Evolutionary conservation across 2,113 vertebrate species (phyloP).

Genomic region (Calidris pugnax): DNA sequence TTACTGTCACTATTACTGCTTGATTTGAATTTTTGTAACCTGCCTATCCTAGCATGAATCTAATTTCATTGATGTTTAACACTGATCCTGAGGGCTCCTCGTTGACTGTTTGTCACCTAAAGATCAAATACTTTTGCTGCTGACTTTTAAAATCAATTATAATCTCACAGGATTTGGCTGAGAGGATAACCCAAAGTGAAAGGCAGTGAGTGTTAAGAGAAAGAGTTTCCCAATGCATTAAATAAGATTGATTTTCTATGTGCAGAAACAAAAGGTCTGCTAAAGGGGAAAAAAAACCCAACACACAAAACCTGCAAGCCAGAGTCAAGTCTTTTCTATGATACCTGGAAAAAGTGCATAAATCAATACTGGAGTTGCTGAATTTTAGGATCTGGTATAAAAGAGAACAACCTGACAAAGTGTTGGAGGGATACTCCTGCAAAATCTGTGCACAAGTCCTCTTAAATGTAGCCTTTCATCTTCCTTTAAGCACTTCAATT

Average conservation of each 20-base stretch:
- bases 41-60: conserved; percentile 33
- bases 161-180: conserved; percentile 40
- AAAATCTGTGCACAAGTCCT: neutral
- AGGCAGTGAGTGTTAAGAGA: neutral
- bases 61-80: conserved; percentile 43
- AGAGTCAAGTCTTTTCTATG: neutral
- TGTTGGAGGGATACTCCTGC: neutral
- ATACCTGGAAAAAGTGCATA: neutral
- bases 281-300: neutral
- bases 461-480: neutral
- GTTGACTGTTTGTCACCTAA: conserved; percentile 39
- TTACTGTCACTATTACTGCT: conserved; percentile 28
- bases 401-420: neutral
- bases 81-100: conserved; percentile 22
- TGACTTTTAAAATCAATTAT: conserved; percentile 62
- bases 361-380: neutral
- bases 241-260: conserved; percentile 1
- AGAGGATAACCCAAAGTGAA: conserved; percentile 49
- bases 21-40: conserved; percentile 42
- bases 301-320: neutral
- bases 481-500: neutral
- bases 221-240: neutral
- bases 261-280: conserved; percentile 14
- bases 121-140: conserved; percentile 42
- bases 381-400: neutral